Evolutionary conservation across 2,113 vertebrate genomes (phyloP), one percentile per base, ranked within the genome.

Genomic region (Etheostoma spectabile): DNA sequence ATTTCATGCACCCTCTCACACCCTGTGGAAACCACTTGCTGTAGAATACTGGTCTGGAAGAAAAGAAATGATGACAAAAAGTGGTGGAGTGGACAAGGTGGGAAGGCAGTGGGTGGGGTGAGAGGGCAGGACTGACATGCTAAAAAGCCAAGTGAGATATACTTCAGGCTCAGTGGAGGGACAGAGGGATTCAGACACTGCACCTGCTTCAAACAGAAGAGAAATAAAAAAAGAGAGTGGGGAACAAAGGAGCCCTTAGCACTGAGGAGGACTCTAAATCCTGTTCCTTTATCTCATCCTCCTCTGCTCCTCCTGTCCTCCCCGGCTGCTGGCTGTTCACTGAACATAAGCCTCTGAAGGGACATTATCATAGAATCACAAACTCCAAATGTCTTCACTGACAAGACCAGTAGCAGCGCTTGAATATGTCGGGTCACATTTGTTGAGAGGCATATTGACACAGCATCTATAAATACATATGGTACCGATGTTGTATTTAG

Each of bases 261-360:
- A 77, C 57, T 27, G 52, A 80, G 79, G 77, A 79, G 46, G 46
- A 67, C 79, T 84, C 73, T 77, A 89, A 90, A 92, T 88, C 76
- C 68, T 65, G 15, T 57, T 87, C 70, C 77, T 89, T 83, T 82
- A 81, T 85, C 79, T 83, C 68, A 60, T 79, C 80, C 84, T 86
- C 78, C 79, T 80, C 76, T 18, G 35, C 71, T 88, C 53, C 66
- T 21, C 65, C 72, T 70, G 52, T 86, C 68, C 83, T 87, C 68
- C 64, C 52, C 68, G 67, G 35, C 66, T 79, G 52, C 62, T 49
- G 61, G 45, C 53, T 53, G 52, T 63, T 80, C 66, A 38, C 66
- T 84, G 56, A 82, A 55, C 70, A 62, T 21, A 51, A 86, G 59
- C 38, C 78, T 86, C 56, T 64, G 30, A 82, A 83, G 49, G 48